Conservation (phyloP, 2,113 vertebrate genomes). For the Rana temporaria region DNA sequence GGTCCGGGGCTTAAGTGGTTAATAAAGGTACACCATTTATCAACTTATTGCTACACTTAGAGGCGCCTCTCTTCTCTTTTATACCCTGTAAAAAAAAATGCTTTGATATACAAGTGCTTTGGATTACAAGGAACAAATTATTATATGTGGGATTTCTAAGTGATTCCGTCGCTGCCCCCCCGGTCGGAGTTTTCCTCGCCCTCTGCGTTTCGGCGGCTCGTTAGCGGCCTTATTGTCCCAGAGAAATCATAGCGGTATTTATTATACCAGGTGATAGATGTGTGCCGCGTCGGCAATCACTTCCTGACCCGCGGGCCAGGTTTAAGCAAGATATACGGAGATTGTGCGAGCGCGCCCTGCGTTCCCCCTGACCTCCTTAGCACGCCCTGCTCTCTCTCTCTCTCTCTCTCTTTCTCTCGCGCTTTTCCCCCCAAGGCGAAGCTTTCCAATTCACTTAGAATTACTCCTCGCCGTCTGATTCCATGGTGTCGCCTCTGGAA, state of each 20-base stretch:
- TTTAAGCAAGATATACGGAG: slow-evolving; percentile 43
- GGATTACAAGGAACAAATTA: too few relatives aligned
- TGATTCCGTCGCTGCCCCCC: background rate
- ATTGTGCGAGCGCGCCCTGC: slow-evolving; percentile 13
- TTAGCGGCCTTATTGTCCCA: slow-evolving; percentile 28
- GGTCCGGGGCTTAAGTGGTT: too few relatives aligned
- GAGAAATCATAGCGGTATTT: slow-evolving; percentile 35
- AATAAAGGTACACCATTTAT: too few relatives aligned
- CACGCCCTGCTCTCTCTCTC: background rate
- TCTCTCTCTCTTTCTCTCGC: too few relatives aligned
- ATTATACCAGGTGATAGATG: slow-evolving; percentile 40
- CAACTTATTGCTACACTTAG: too few relatives aligned
- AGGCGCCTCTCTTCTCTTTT: too few relatives aligned
- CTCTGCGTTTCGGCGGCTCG: background rate
- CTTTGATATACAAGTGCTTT: too few relatives aligned
- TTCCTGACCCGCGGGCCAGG: slow-evolving; percentile 41
- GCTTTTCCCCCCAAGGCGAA: slow-evolving; percentile 14
- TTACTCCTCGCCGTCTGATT: slow-evolving; percentile 37
- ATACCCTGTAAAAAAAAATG: too few relatives aligned
- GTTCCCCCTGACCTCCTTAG: slow-evolving; percentile 26
- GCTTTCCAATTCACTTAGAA: slow-evolving; percentile 48
- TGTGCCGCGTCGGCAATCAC: slow-evolving; percentile 21
- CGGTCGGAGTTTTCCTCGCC: background rate
- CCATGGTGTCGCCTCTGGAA: slow-evolving; percentile 24
- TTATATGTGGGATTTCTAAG: background rate